Evolutionary conservation across 1,140 invertebrate species (phyloP).

Genomic region (Kradibia gibbosae): DNA sequence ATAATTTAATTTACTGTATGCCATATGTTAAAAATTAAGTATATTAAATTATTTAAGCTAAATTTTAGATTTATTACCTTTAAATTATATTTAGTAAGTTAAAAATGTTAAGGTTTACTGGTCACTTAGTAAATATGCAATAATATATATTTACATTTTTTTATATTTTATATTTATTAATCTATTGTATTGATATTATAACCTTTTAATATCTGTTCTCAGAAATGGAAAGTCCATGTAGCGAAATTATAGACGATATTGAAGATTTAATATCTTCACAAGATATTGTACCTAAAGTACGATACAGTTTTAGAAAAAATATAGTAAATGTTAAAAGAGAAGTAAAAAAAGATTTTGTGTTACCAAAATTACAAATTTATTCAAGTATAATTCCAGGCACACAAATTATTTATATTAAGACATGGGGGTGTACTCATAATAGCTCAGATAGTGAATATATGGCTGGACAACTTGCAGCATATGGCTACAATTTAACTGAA

Average conservation of each 20-base stretch:
- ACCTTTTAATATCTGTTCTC: neutral
- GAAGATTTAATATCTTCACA: constrained; percentile 86
- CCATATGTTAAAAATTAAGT: too few species aligned
- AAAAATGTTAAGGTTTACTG: too few species aligned
- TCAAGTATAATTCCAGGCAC: constrained; percentile 80
- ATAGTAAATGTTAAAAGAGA: constrained; percentile 76
- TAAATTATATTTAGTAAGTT: too few species aligned
- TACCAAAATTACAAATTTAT: constrained; percentile 54
- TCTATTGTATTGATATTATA: too few species aligned
- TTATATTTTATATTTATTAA: too few species aligned
- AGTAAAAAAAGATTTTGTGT: constrained; percentile 54
- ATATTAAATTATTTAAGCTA: too few species aligned
- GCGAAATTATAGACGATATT: constrained; percentile 83
- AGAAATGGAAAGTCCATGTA: constrained; percentile 75
- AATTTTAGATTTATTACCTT: too few species aligned
- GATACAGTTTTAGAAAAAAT: constrained; percentile 79
- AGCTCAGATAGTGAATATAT: constrained; percentile 98
- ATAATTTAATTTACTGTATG: too few species aligned
- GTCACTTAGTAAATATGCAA: too few species aligned
- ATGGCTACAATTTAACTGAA: constrained; percentile 90
- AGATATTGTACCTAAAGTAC: constrained; percentile 81
- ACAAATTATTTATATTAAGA: constrained; percentile 93
- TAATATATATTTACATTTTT: too few species aligned
- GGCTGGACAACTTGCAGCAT: constrained; percentile 91
- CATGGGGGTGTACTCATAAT: constrained; percentile 98